Percentiles rank a stretch among this genome's conserved stretches.
These are phyloP conservation scores for Muscicapa adusta DNA, from an alignment of 2,113 vertebrate genomes.

Conservation along the genomic window DNA sequence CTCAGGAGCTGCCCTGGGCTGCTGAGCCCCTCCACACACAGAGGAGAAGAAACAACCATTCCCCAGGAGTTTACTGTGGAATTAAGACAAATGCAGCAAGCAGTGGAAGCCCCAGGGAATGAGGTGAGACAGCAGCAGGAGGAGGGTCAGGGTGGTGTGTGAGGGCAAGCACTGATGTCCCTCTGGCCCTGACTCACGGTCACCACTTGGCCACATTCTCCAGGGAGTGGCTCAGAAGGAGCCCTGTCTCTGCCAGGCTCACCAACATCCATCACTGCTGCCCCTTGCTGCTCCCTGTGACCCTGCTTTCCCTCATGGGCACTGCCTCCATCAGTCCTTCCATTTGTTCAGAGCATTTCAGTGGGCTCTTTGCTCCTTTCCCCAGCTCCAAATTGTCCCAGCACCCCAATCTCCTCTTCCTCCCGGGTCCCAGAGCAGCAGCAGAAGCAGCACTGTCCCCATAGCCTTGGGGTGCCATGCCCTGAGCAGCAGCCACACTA, in stretches of 20 bases:
- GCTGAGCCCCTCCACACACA: not conserved
- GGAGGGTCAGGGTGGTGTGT: not conserved
- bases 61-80: fast-evolving
- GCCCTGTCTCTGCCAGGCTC: not conserved
- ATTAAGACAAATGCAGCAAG: not conserved
- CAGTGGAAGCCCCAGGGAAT: not conserved
- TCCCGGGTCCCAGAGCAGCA: not conserved
- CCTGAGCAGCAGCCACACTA: not conserved
- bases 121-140: not conserved
- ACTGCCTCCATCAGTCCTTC: not conserved
- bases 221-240: not conserved
- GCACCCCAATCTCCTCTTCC: fast-evolving
- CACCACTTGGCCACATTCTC: not conserved
- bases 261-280: not conserved
- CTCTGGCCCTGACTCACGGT: fast-evolving
- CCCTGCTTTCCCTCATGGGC: fast-evolving
- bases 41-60: not conserved
- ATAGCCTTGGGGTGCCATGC: fast-evolving
- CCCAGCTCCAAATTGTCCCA: not conserved
- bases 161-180: not conserved
- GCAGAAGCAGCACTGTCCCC: not conserved
- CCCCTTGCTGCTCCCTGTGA: not conserved
- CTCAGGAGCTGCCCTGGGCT: not conserved
- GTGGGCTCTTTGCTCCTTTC: not conserved
- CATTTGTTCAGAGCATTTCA: not conserved